Evolutionary conservation across 1,140 invertebrate species (phyloP), one percentile per base, ranked within the genome.

Genomic region (Lepidurus arcticus): DNA sequence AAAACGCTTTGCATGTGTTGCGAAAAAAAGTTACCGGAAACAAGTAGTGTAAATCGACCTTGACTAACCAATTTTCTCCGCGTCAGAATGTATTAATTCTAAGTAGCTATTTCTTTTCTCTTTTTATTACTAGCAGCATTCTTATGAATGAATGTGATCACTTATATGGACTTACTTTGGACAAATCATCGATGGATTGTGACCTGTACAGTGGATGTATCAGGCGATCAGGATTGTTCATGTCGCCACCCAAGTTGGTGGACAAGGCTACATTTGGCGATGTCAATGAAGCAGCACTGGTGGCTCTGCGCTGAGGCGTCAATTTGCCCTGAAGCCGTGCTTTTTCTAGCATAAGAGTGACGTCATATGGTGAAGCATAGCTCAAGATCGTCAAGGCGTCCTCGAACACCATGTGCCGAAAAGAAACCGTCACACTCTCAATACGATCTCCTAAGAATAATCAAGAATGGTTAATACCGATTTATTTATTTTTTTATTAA

Each of bases 301-400:
- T 83, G 42, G 78, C 78, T 44, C 75, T 73, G 43, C 78, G 78
- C 42, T 74, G 73, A 74, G 84, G 83, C 75, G 84, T 81, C 42
- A 78, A 82, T 16, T 65, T 65, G 53, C 53, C 53, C 13, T 65
- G 53, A 13, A 65, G 16, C 0, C 53, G 3, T 1, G 86, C 85
- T 81, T 86, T 90, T 78, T 90, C 87, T n/a, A 92, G 88, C 81
- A 91, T 88, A 7, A 93, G 85, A 65, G 89, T 87, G 1, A 95
- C 91, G 80, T 94, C 93, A 82, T 97, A 96, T 0, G 94, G 94
- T n/a, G 94, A 96, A 1, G 94, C 94, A 80, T 95, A 94, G 77
- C 93, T 94, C 6, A 97, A 85, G 79, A 97, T 94, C 1, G 93
- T 92, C 47, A 96, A 84, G 0, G 95, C 95, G 82, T 97, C 95